Percentiles rank a stretch among this genome's conserved stretches.
phyloP scores from a whole-genome alignment of 2,888 invertebrate species.

The Andrena flavipes region DNA sequence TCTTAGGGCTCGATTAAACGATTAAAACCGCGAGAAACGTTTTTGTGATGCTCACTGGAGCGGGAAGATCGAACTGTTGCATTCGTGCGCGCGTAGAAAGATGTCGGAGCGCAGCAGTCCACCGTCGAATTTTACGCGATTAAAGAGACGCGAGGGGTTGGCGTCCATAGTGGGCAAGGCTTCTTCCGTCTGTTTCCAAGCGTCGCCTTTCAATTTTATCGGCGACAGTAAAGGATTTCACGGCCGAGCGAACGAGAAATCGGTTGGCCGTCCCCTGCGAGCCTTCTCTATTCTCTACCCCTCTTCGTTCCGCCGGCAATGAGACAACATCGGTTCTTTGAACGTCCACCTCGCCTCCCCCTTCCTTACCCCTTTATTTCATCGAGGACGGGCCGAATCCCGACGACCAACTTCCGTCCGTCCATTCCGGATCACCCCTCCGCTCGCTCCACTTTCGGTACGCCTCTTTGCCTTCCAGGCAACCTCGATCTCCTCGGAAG shows the following conservation, averaged over 20 bases:
- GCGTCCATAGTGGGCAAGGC: too few species aligned
- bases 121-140: slow-evolving; percentile 1
- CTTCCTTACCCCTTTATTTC: slow-evolving; percentile 16
- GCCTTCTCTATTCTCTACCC: slow-evolving; percentile 26
- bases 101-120: too few species aligned
- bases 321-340: slow-evolving; percentile 6
- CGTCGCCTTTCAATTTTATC: slow-evolving; percentile 17
- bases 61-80: not conserved
- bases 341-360: not conserved
- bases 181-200: not conserved
- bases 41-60: not conserved
- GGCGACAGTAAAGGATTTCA: slow-evolving; percentile 24
- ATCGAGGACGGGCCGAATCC: not conserved
- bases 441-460: too few species aligned
- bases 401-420: slow-evolving; percentile 20
- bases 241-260: slow-evolving; percentile 32
- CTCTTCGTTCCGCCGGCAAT: slow-evolving; percentile 10
- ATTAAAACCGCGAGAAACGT: not conserved
- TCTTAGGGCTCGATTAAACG: not conserved
- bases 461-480: too few species aligned
- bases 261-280: slow-evolving; percentile 3
- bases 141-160: not conserved
- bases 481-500: too few species aligned
- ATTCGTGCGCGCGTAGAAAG: not conserved
- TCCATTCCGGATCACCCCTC: slow-evolving; percentile 1